phyloP scores from a whole-genome alignment of 1,140 invertebrate genomes.

The Apolygus lucorum region DNA sequence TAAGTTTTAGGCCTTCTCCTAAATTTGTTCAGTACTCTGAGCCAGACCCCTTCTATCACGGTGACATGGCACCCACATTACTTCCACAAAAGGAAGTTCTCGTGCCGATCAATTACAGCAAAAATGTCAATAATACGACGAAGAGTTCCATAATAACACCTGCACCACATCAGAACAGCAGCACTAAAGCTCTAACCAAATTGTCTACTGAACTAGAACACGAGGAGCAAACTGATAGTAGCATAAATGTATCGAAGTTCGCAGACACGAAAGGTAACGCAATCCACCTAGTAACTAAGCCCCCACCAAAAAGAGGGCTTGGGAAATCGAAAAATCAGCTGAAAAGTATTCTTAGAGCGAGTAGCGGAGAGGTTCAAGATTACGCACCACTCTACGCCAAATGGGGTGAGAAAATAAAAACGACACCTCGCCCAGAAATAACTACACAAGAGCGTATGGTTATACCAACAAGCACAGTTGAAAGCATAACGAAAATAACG shows the following conservation, averaged over 20 bases:
- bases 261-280: neutral
- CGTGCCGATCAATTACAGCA: neutral
- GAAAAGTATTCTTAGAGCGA: neutral
- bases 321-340: neutral
- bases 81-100: too few relatives aligned
- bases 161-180: too few relatives aligned
- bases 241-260: constrained; percentile 2
- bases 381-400: constrained; percentile 20
- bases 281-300: neutral
- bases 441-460: neutral
- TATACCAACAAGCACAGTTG: neutral
- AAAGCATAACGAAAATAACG: neutral
- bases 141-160: too few relatives aligned
- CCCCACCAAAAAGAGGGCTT: neutral
- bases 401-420: constrained; percentile 27
- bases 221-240: neutral
- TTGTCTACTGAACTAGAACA: neutral
- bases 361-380: constrained; percentile 12
- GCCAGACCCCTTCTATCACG: constrained; percentile 32
- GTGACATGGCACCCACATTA: constrained; percentile 14
- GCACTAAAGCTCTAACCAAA: too few relatives aligned
- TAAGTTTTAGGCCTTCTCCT: constrained; percentile 34
- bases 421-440: neutral
- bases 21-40: constrained; percentile 34
- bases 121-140: neutral